A percentile compares a stretch with the other conserved stretches of the same genome.
Evolutionary conservation across 2,888 invertebrate genomes (phyloP).

Genomic region (Nipponacmea schrenckii): DNA sequence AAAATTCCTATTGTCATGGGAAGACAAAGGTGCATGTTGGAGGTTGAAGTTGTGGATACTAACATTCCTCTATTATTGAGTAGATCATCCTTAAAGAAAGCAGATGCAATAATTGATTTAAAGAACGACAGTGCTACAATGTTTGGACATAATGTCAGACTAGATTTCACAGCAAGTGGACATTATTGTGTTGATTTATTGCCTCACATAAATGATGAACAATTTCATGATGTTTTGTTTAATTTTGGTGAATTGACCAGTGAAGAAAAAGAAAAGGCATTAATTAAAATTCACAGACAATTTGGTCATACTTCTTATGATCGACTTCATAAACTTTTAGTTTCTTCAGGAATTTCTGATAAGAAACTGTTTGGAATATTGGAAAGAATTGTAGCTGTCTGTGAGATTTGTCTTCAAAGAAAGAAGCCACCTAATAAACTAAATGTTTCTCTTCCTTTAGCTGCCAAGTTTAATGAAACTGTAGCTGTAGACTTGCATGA

Average conservation of each 20-base stretch:
- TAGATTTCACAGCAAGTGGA: conserved; percentile 25
- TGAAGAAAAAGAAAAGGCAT: background rate
- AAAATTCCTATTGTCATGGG: too few species aligned
- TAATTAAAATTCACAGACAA: conserved; percentile 2
- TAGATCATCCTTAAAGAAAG: conserved; percentile 23
- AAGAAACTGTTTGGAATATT: background rate
- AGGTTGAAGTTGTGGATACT: too few species aligned
- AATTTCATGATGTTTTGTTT: background rate
- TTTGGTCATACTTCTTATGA: conserved; percentile 14
- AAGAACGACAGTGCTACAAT: conserved; percentile 21
- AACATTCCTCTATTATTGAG: too few species aligned
- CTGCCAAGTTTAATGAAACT: conserved; percentile 20
- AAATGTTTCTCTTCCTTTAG: conserved; percentile 17
- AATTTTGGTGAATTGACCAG: background rate
- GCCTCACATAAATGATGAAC: conserved; percentile 9
- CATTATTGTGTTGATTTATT: conserved; percentile 26
- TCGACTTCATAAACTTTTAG: conserved; percentile 2
- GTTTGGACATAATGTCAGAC: conserved; percentile 21
- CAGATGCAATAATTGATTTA: conserved; percentile 18
- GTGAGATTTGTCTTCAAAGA: background rate
- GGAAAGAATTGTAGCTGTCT: background rate
- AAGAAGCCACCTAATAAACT: conserved; percentile 17
- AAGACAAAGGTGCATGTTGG: too few species aligned
- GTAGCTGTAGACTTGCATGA: conserved; percentile 26
- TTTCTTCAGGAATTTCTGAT: background rate